phyloP scores from a whole-genome alignment of 2,888 invertebrate genomes.

The Coleophora deauratella region DNA sequence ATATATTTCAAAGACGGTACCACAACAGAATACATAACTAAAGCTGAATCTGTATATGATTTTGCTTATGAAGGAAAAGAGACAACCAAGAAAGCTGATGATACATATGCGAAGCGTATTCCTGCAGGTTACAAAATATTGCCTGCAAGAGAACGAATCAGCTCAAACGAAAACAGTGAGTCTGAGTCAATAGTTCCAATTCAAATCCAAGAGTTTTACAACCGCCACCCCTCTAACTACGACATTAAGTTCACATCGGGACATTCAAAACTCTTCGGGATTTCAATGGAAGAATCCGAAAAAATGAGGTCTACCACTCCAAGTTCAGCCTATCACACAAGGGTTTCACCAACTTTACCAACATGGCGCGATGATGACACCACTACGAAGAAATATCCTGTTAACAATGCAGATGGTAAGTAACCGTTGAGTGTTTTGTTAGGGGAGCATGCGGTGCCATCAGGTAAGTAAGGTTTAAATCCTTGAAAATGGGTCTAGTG shows the following conservation, averaged over 20 bases:
- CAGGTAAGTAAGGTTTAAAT: constrained; percentile 6
- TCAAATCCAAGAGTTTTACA: constrained; percentile 36
- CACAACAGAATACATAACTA: constrained; percentile 37
- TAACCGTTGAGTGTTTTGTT: neutral
- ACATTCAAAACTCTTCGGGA: constrained; percentile 76
- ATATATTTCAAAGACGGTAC: constrained; percentile 51
- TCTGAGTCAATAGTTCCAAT: constrained; percentile 24
- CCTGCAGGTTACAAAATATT: constrained; percentile 22
- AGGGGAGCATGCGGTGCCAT: constrained; percentile 27
- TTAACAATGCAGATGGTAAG: constrained; percentile 59
- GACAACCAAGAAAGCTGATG: constrained; percentile 24
- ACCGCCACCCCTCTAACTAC: constrained; percentile 21
- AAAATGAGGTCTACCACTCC: constrained; percentile 67
- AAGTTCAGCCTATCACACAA: constrained; percentile 61
- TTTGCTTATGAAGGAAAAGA: constrained; percentile 39
- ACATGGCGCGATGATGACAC: constrained; percentile 59
- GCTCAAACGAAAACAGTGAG: constrained; percentile 18
- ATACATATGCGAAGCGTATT: constrained; percentile 15
- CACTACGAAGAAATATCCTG: constrained; percentile 57
- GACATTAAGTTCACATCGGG: constrained; percentile 72
- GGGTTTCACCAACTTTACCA: constrained; percentile 78
- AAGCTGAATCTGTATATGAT: constrained; percentile 46
- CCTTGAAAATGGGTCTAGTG: neutral
- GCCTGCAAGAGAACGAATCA: neutral
- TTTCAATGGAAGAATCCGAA: constrained; percentile 76